Conservation (phyloP, 2,888 invertebrate genomes). For the Panzeria rudis region DNA sequence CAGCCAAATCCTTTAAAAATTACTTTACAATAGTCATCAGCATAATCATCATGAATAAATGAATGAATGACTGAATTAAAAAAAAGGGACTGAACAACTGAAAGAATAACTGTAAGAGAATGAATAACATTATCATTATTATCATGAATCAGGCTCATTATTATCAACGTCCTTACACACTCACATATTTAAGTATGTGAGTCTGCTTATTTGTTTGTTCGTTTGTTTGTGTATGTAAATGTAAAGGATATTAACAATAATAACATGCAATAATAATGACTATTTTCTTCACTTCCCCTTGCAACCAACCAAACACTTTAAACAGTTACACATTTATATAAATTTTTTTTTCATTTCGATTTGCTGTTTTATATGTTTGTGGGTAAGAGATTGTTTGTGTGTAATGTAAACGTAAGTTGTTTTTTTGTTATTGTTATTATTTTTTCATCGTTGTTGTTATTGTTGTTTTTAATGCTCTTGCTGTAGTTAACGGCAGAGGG, state of each 20-base stretch:
- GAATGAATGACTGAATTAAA: constrained; percentile 22
- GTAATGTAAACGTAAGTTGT: constrained; percentile 32
- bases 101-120: constrained; percentile 17
- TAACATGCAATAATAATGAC: constrained; percentile 62
- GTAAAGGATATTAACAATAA: constrained; percentile 55
- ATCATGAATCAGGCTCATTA: constrained; percentile 59
- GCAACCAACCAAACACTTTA: constrained; percentile 39
- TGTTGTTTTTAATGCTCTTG: constrained; percentile 39
- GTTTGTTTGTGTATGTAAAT: constrained; percentile 25
- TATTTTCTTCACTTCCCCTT: constrained; percentile 43
- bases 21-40: constrained; percentile 58
- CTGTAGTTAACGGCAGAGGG: not conserved
- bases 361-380: not conserved
- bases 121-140: constrained; percentile 59
- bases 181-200: constrained; percentile 12
- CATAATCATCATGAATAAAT: constrained; percentile 44
- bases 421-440: constrained; percentile 46
- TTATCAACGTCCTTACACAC: constrained; percentile 24
- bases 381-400: not conserved
- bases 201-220: not conserved
- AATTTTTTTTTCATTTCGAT: not conserved
- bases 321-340: constrained; percentile 36
- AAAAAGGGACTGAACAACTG: not conserved
- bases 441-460: constrained; percentile 21
- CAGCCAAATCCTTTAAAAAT: constrained; percentile 46